Evolutionary conservation across 2,797 vertebrate species (phyloP).

Genomic region (Lepilemur ruficaudatus): DNA sequence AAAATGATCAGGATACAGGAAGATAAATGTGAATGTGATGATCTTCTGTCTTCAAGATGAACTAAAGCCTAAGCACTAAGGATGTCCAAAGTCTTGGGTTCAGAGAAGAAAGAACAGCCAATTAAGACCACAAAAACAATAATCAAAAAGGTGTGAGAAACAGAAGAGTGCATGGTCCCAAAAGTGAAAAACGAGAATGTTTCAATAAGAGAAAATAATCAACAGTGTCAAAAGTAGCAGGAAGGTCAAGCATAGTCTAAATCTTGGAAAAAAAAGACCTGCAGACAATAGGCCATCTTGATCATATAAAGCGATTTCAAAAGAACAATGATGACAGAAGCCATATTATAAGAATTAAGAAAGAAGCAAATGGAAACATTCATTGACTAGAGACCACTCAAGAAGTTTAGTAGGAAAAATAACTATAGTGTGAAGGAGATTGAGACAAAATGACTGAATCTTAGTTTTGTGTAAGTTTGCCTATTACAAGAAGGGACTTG

Average conservation of each 20-base stretch:
- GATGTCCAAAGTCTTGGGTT: not conserved
- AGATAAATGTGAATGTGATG: not conserved
- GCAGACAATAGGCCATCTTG: not conserved
- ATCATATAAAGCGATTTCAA: not conserved
- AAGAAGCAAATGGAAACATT: not conserved
- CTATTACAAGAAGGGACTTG: not conserved
- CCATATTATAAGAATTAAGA: not conserved
- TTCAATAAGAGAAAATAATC: conserved; percentile 5
- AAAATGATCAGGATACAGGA: not conserved
- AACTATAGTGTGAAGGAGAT: not conserved
- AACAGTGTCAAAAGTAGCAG: not conserved
- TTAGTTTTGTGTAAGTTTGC: not conserved
- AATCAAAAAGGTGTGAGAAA: not conserved
- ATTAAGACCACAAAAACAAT: not conserved
- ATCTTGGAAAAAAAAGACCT: not conserved
- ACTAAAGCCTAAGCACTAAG: not conserved
- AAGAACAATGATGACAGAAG: not conserved
- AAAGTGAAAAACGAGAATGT: conserved; percentile 10
- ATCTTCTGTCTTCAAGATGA: not conserved
- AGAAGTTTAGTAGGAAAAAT: not conserved
- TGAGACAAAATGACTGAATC: conserved; percentile 10
- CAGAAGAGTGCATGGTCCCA: not conserved
- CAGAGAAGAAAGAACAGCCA: not conserved
- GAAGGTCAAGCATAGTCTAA: not conserved
- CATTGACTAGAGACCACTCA: not conserved